A percentile compares a stretch with the other conserved stretches of the same genome.
These are phyloP conservation scores for Euleptes europaea DNA, from an alignment of 2,113 vertebrate species.

Conservation along the genomic window DNA sequence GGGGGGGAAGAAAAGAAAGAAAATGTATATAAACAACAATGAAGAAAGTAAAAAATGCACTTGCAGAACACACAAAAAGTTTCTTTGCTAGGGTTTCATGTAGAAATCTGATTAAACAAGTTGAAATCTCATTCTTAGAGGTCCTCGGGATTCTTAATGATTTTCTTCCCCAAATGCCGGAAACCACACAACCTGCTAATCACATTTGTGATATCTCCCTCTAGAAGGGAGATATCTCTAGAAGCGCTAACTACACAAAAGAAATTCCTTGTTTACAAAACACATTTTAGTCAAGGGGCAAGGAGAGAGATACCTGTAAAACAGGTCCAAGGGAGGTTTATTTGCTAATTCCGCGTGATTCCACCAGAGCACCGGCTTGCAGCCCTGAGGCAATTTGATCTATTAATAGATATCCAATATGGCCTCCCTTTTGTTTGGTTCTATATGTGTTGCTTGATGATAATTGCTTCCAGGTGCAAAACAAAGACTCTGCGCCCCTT, in stretches of 20 bases:
- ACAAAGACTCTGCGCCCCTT: not conserved
- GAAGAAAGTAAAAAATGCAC: slow-evolving; percentile 1
- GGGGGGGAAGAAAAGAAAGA: not conserved
- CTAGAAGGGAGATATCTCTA: not conserved
- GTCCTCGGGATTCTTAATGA: not conserved
- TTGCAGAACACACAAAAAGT: not conserved
- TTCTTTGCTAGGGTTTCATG: not conserved
- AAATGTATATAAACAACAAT: slow-evolving; percentile 10
- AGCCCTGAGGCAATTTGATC: not conserved
- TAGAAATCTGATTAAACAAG: slow-evolving; percentile 13
- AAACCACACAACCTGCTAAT: not conserved
- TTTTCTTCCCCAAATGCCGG: not conserved
- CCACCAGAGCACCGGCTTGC: not conserved
- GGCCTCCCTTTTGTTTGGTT: not conserved
- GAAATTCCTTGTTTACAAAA: not conserved
- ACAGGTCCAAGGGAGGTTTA: not conserved
- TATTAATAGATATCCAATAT: not conserved
- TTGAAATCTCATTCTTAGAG: not conserved
- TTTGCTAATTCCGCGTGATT: not conserved
- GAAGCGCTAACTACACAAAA: not conserved
- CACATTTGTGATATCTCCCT: not conserved
- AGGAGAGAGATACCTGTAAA: not conserved
- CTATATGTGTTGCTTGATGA: not conserved
- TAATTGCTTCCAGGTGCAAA: not conserved
- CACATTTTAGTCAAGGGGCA: not conserved